phyloP scores from a whole-genome alignment of 2,888 invertebrate species.

The Pollenia griseotomentosa region DNA sequence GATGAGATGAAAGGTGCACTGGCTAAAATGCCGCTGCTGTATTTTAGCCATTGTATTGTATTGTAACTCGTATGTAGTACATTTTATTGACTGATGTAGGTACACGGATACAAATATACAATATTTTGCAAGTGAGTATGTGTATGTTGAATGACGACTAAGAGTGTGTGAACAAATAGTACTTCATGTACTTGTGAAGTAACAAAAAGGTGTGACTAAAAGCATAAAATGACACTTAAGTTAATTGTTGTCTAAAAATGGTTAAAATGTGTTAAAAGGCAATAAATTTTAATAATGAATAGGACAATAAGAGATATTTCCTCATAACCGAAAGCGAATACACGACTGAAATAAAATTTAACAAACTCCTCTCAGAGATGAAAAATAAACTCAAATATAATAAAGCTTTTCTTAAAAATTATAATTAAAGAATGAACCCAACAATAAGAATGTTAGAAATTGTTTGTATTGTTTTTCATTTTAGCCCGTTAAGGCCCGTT shows the following conservation, averaged over 20 bases:
- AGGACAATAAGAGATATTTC: slow-evolving; percentile 43
- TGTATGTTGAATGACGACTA: not conserved
- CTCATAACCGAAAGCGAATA: slow-evolving; percentile 23
- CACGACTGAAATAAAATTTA: not conserved
- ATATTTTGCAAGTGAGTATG: not conserved
- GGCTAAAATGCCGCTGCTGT: slow-evolving; percentile 67
- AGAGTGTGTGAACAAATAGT: slow-evolving; percentile 59
- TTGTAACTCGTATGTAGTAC: slow-evolving; percentile 6
- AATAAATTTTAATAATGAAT: slow-evolving; percentile 72
- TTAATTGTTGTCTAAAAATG: slow-evolving; percentile 71
- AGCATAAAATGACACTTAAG: slow-evolving; percentile 71
- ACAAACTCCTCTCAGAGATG: not conserved
- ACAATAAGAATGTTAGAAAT: too few species aligned
- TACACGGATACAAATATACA: slow-evolving; percentile 9
- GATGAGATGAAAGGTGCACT: slow-evolving; percentile 72
- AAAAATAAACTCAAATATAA: not conserved
- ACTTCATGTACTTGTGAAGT: slow-evolving; percentile 55
- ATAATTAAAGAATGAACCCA: too few species aligned
- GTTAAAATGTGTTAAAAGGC: slow-evolving; percentile 73
- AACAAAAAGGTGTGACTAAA: slow-evolving; percentile 72
- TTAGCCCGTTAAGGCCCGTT: too few species aligned
- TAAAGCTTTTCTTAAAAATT: too few species aligned
- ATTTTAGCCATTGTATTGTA: slow-evolving; percentile 62
- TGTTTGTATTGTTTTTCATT: too few species aligned
- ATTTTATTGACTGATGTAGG: slow-evolving; percentile 37